Base-by-base conservation (phyloP, 2,113 vertebrate genomes). In the Gopherus flavomarginatus region DNA sequence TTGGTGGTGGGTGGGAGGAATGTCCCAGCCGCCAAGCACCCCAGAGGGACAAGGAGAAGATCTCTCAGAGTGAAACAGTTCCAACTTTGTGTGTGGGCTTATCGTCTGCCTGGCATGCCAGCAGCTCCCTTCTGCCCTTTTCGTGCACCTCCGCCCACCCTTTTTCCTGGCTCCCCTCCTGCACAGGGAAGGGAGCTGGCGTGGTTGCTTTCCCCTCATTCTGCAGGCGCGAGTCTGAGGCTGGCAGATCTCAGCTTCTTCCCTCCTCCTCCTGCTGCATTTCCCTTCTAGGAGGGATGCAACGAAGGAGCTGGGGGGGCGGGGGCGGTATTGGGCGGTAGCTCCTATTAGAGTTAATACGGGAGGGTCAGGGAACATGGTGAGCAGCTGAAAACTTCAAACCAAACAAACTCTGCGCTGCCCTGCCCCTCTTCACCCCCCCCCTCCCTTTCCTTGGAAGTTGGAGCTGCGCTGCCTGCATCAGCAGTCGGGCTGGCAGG, bases 281-380 rank as follows among this genome's bases (percentile, higher is more conserved):
- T 69, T n/a, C 16, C 65, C 35, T 21, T 21, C 35, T 4, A 10
- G 19, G 35, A 65, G 62, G 62, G 31, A 35, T 35, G n/a, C 50
- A 6, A 16, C 21, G 47, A 50, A 16, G 88, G 89, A 85, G 89
- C 69, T 83, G 93, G 83, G 93, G 93, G 54, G 93, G 87, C 81
- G 6, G 80, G 59, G 44, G 10, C 52, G 86, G 95, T n/a, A 83
- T 47, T 4, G 80, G 72, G 69, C 89, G 75, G 94, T 29, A 44
- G 96, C 94, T 86, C 81, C 78, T 85, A 85, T 86, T 93, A 94
- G 92, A 72, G 54, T 90, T 85, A 92, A 88, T 94, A 94, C 83
- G 89, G 94, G 82, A 29, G 69, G 91, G 79, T 11, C 47, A 11
- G 14, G 69, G 77, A 72, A 65, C 69, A 59, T 26, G 10, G 90